Conservation (phyloP, 2,797 vertebrate genomes). For the Tapera naevia region DNA sequence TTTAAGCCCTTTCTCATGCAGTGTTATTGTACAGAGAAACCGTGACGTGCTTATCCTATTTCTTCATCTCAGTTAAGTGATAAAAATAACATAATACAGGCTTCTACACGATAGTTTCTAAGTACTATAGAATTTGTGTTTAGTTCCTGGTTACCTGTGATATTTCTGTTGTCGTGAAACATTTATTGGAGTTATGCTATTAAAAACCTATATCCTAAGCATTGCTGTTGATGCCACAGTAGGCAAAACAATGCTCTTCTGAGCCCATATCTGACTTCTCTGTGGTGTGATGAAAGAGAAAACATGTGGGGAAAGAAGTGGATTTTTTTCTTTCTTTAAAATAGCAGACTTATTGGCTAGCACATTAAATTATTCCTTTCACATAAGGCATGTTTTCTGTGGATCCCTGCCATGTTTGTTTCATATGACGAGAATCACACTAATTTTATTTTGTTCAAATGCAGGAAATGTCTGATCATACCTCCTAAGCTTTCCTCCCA, state of each 20-base stretch:
- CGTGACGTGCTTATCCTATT: background rate
- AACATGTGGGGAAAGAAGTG: background rate
- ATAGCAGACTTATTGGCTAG: background rate
- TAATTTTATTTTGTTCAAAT: background rate
- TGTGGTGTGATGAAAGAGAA: background rate
- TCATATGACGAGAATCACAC: slow-evolving; percentile 1
- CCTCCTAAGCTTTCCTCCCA: background rate
- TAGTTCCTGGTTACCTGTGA: background rate
- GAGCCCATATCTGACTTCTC: background rate
- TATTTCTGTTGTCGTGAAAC: background rate
- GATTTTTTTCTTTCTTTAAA: background rate
- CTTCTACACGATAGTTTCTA: background rate
- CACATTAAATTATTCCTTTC: background rate
- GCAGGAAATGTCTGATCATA: slow-evolving; percentile 19
- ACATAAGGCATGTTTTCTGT: background rate
- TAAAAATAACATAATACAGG: background rate
- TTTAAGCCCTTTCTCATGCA: background rate
- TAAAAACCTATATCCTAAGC: background rate
- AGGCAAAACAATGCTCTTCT: background rate
- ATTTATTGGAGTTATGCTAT: background rate
- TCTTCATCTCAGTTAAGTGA: background rate
- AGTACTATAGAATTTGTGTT: background rate
- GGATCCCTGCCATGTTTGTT: slow-evolving; percentile 25
- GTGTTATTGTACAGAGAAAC: background rate
- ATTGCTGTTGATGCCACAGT: background rate